Base-by-base conservation (phyloP, 2,113 vertebrate genomes). In the Pseudorhombus dupliciocellatus region DNA sequence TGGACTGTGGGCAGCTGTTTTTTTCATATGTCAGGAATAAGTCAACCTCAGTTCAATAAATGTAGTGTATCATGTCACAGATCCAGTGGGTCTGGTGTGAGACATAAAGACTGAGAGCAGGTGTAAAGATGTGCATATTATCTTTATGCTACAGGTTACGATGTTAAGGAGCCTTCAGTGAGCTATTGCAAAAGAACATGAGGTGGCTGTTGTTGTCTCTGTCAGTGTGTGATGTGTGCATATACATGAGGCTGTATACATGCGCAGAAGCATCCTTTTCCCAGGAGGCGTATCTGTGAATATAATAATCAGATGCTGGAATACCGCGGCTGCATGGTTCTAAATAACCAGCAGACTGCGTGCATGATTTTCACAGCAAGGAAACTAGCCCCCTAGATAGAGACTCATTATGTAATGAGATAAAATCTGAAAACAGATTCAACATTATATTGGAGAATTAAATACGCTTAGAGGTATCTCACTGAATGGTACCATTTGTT, bases 11-110 rank as follows among this genome's bases (percentile, higher is more conserved):
- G 11, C 34, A 11, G 34, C 34, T 37, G 34, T 12, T 37, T 12
- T 37, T 11, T 34, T 50, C 55, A 20, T 52, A 5, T 21, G 34
- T 37, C 34, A 70, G 40, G 40, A 79, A 68, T 66, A 50, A 66
- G 34, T 66, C 31, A 53, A 24, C 18, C 10, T 62, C 25, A 28
- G 8, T n/a, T 2, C 12, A 15, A 34, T 53, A 22, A 65, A 26
- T 44, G 28, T 12, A 21, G 25, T 24, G n/a, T 56, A 25, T 64
- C 34, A 18, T 20, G 34, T 53, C 16, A 42, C 25, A 69, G 37
- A 34, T 55, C 48, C 34, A 37, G 34, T 37, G 34, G 11, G 10
- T 37, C 2, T 31, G 10, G 21, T 20, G 34, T 26, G 28, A 46
- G 16, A 60, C 9, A 21, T n/a, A 34, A 42, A 51, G 30, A 53